Evolutionary conservation across 2,113 vertebrate species (phyloP), one percentile per base, ranked within the genome.

Genomic region (Orycteropus afer): DNA sequence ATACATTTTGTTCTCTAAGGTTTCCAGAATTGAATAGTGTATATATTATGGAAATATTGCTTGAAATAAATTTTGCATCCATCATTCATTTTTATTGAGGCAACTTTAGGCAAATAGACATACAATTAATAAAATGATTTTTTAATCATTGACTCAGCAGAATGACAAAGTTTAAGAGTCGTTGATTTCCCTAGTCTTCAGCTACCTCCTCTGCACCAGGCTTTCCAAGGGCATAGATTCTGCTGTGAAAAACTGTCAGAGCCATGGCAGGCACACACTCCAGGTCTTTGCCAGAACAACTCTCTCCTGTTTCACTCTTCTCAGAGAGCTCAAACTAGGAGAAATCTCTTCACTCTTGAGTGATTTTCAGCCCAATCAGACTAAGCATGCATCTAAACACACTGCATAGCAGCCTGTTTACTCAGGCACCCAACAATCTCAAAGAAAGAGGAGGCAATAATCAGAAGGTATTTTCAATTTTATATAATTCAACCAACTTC

Each of bases 91-190:
- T n/a, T 23, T 27, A 47, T 69, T 45, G 40, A 40, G 42, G 77
- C 59, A 76, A 42, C 84, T 82, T 85, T 55, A 53, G 22, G 34
- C 15, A 6, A 2, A 18, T 14, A 42, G 69, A 67, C 67, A 15
- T 80, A 6, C 29, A 71, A 83, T 51, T n/a, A 83, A 84, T 22
- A 7, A 67, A 84, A 40, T 69, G 6, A 53, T 73, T 22, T 84
- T 79, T 83, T n/a, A n/a, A n/a, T n/a, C n/a, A n/a, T 45, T 65
- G 27, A 86, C 59, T 65, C 25, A 47, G n/a, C 71, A 92, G 67
- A 93, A 51, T 67, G 55, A 63, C 67, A 42, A 86, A 42, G 29
- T 34, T 82, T 12, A 42, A 65, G 20, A 47, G 23, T 51, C 63
- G 40, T 34, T 49, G 17, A 5, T 71, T 71, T 34, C 32, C 7